Base-by-base conservation (phyloP, 2,113 vertebrate genomes). In the Hypomesus transpacificus region DNA sequence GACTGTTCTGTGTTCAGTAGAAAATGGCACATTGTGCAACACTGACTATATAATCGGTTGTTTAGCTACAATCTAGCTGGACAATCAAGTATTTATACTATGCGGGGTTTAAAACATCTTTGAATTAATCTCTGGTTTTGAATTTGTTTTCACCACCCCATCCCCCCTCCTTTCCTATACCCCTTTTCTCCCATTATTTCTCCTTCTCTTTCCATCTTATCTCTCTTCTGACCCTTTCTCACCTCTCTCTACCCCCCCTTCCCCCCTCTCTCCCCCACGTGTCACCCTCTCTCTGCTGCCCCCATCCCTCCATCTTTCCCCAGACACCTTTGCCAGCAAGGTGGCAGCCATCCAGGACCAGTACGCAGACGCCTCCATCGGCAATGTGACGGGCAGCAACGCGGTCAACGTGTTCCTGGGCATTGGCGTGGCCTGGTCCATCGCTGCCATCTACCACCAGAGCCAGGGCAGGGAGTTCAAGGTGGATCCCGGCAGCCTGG, bases 401-500 rank as follows among this genome's bases (percentile, higher is more conserved):
- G 97, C 97, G 0, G 97, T 99, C 83, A 99, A 99, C 31, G 97
- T 99, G 83, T 99, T 99, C 92, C 92, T 99, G 89, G 97, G 97
- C 75, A 99, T 99, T 0, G 97, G 97, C n/a, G 95, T 99, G 82
- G 97, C 97, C 58, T 99, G 97, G 97, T 98, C 97, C 81, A 98
- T 99, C 0, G 97, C 97, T 0, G 96, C 97, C 89, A 95, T 99
- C 91, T 98, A 96, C 92, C 96, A 98, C 0, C 89, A 94, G 0
- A 94, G 93, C 1, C 90, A 92, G 0, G 96, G 95, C 73, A 66
- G 89, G 21, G 86, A 92, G 28, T 99, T 99, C 89, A 87, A 52
- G 81, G 97, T 99, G 80, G 92, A 96, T 18, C 96, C 97, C 0
- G 97, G 97, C 87, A 97, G 84, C 0, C 87, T 99, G 89, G 97